Evolutionary conservation across 2,888 invertebrate genomes (phyloP), one percentile per base, ranked within the genome.

Genomic region (Gandaritis pyraliata): DNA sequence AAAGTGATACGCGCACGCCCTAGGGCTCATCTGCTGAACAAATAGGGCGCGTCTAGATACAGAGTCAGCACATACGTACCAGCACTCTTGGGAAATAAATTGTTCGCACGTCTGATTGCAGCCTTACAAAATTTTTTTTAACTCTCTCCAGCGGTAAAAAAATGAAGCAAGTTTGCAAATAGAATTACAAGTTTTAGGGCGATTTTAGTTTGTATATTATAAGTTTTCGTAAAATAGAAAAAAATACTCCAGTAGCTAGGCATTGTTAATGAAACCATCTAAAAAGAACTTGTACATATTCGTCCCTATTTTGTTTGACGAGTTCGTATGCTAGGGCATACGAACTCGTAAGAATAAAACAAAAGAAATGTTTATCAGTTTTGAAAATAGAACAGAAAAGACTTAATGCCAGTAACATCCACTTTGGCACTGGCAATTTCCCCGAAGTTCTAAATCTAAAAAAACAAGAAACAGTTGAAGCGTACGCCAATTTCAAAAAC

Each of bases 11-110:
- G 13, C 38, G 36, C 46, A n/a, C 80, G 77, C 71, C 74, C 67
- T 60, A 76, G 75, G 76, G 73, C 75, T 86, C 85, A 84, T 86
- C 85, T 83, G 76, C 72, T 73, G 81, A 81, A 90, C 86, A 89
- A 90, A 91, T 90, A 88, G 79, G 82, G 76, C 77, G 73, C 81
- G 87, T 89, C 88, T 83, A 75, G 79, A 83, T 81, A 78, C 81
- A 72, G 81, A 88, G 78, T 79, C 81, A 76, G 84, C 86, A 83
- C 83, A 90, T 90, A 88, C 82, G 85, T 88, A 86, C 83, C 65
- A 70, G 74, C 78, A 74, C 91, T 86, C 90, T 59, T 57, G 91
- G 91, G 91, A 91, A 91, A 91, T 91, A 88, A 87, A 86, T 87
- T 83, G 80, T 81, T 78, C 78, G 75, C 78, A 78, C 77, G 72